These are phyloP conservation scores for Drosophila longiperda DNA, from an alignment of 2,888 invertebrate genomes.

Conservation along the genomic window DNA sequence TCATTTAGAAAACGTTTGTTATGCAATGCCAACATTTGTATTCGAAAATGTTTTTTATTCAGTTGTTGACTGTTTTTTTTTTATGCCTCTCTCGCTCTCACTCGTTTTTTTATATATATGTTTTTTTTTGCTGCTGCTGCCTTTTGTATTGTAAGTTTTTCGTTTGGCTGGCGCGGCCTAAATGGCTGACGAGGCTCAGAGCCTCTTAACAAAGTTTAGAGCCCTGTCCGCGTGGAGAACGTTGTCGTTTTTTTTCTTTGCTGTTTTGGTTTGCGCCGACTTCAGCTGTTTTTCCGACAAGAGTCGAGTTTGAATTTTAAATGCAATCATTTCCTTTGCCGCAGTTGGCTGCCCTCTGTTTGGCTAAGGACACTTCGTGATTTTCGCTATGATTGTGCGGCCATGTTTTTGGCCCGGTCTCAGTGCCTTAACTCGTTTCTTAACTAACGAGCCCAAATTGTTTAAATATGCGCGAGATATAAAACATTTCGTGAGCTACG, in stretches of 20 bases:
- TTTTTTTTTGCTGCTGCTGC: constrained; percentile 25
- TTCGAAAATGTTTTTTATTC: constrained; percentile 82
- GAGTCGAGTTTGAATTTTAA: constrained; percentile 82
- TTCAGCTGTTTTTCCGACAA: constrained; percentile 74
- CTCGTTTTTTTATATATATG: neutral
- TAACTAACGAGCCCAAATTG: constrained; percentile 75
- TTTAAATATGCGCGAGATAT: constrained; percentile 72
- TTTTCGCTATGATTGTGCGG: constrained; percentile 78
- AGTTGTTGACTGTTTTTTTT: constrained; percentile 70
- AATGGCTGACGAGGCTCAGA: constrained; percentile 68
- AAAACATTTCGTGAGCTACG: constrained; percentile 74
- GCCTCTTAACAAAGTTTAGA: constrained; percentile 44
- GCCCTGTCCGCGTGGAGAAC: constrained; percentile 41
- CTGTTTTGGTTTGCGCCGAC: constrained; percentile 57
- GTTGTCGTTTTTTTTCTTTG: constrained; percentile 48
- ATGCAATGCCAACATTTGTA: constrained; percentile 84
- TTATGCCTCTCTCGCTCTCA: constrained; percentile 14
- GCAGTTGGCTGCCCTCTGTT: constrained; percentile 51
- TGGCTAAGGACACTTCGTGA: constrained; percentile 74
- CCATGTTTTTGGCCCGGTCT: constrained; percentile 27
- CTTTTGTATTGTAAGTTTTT: constrained; percentile 62
- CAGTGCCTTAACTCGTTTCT: constrained; percentile 36
- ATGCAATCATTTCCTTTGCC: constrained; percentile 83
- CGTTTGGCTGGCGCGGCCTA: constrained; percentile 66
- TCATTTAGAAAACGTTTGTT: constrained; percentile 82